These are phyloP conservation scores for Zaprionus nigranus DNA, from an alignment of 1,140 invertebrate species.

Conservation along the genomic window DNA sequence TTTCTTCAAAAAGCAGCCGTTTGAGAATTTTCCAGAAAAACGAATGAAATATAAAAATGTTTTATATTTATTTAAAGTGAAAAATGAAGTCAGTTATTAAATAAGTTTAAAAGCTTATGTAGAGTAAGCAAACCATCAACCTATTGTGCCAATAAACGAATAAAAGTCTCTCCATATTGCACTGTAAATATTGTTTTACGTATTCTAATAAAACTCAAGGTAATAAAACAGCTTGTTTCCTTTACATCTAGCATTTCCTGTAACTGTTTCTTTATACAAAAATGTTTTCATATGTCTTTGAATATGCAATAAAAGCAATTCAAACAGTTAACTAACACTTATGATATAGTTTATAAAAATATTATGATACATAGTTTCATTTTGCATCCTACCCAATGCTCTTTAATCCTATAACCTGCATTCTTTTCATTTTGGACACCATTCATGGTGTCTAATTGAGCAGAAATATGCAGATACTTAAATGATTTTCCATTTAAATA, in stretches of 20 bases:
- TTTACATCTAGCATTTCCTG: background rate
- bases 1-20: background rate
- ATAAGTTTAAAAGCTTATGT: background rate
- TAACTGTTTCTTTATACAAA: background rate
- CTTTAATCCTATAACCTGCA: no score
- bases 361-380: no score
- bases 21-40: background rate
- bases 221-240: background rate
- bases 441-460: slow-evolving; percentile 40
- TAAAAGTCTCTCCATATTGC: no score
- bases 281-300: background rate
- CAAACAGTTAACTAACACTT: background rate
- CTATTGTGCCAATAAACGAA: no score
- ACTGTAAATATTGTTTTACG: no score
- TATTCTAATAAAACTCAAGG: background rate
- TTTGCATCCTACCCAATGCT: no score
- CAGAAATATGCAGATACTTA: slow-evolving; percentile 36
- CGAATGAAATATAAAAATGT: background rate
- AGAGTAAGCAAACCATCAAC: no score
- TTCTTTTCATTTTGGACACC: no score
- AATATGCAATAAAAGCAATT: background rate
- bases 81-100: background rate
- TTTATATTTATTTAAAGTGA: no score
- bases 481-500: slow-evolving; percentile 18
- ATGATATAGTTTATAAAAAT: no score